phyloP scores from a whole-genome alignment of 2,113 vertebrate genomes.

The Bagarius yarrelli region DNA sequence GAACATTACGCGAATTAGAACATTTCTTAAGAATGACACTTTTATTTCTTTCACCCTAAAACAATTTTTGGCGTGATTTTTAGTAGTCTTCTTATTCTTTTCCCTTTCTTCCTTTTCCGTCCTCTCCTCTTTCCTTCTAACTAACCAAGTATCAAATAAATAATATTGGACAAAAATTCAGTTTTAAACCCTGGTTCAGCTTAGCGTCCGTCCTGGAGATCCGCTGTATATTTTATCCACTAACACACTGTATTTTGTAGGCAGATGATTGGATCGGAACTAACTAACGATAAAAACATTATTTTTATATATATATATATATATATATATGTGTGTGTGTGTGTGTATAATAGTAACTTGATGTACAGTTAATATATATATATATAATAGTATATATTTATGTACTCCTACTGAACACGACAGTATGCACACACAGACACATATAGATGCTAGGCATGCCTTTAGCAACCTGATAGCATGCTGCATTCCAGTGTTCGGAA shows the following conservation, averaged over 20 bases:
- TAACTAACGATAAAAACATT: background rate
- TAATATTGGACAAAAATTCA: background rate
- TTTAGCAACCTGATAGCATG: constrained; percentile 38
- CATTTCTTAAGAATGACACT: too few species aligned
- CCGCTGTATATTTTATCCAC: background rate
- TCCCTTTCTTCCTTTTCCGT: too few species aligned
- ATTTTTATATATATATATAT: too few species aligned
- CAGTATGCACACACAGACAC: constrained; percentile 8
- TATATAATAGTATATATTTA: too few species aligned
- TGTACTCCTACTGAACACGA: background rate
- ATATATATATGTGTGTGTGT: too few species aligned
- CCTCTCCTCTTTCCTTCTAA: too few species aligned
- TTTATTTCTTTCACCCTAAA: too few species aligned
- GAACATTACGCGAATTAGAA: too few species aligned
- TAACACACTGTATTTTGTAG: background rate
- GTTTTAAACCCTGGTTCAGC: background rate
- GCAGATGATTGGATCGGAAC: background rate
- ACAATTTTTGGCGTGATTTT: too few species aligned
- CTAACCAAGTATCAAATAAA: background rate
- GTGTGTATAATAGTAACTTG: too few species aligned
- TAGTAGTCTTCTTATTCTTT: too few species aligned
- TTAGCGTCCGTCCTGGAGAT: background rate
- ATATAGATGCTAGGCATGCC: constrained; percentile 23
- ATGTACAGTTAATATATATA: too few species aligned
- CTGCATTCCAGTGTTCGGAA: constrained; percentile 28